phyloP scores from a whole-genome alignment of 2,797 vertebrate species.

The Macrochelys suwanniensis region DNA sequence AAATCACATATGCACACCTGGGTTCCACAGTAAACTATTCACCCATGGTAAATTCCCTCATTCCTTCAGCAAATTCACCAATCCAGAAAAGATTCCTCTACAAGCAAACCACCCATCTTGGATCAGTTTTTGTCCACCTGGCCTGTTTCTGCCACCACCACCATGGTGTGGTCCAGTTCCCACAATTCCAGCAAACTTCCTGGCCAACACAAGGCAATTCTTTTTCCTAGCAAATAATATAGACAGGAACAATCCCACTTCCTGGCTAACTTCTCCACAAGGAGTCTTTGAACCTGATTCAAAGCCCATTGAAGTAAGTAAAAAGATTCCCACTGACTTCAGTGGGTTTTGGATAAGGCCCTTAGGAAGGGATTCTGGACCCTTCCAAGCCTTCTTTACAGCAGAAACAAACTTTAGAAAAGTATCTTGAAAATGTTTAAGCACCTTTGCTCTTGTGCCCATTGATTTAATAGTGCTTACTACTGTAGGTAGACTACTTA shows the following conservation, averaged over 20 bases:
- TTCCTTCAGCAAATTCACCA: slow-evolving; percentile 13
- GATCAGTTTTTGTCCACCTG: neutral
- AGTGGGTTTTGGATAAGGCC: neutral
- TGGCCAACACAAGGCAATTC: neutral
- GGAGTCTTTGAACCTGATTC: neutral
- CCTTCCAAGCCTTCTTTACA: neutral
- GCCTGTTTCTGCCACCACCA: neutral
- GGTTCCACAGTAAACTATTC: neutral
- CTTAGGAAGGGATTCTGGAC: fast-evolving
- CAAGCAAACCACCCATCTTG: neutral
- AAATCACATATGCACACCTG: slow-evolving; percentile 3
- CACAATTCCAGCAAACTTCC: neutral
- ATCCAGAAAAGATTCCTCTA: neutral
- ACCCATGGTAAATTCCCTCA: neutral
- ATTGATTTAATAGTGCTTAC: neutral
- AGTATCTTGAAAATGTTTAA: neutral
- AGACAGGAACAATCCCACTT: neutral
- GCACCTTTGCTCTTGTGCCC: neutral
- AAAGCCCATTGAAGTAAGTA: neutral
- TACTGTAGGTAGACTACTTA: slow-evolving; percentile 44
- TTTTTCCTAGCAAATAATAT: fast-evolving
- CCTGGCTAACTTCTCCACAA: neutral
- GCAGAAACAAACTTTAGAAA: neutral
- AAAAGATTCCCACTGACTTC: neutral
- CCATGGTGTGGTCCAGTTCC: neutral